phyloP scores from a whole-genome alignment of 1,140 invertebrate species.

The Drosophila erecta region DNA sequence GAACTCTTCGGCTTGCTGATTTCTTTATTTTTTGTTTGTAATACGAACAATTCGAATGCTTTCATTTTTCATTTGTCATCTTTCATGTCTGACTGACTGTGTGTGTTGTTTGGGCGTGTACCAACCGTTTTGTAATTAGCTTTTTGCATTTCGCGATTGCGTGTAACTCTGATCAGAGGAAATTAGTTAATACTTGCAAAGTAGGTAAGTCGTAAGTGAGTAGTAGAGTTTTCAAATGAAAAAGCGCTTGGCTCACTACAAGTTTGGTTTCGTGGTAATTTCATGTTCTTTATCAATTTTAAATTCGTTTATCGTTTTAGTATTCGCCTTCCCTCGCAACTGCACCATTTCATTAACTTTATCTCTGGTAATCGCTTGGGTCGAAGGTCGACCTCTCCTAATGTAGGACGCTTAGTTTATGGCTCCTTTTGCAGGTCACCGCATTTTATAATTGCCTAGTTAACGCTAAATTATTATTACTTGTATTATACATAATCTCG shows the following conservation, averaged over 20 bases:
- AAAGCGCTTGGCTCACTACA: conserved; percentile 49
- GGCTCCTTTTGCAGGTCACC: conserved; percentile 46
- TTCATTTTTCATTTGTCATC: background rate
- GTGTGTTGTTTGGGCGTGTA: conserved; percentile 38
- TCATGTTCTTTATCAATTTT: conserved; percentile 50
- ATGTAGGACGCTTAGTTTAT: conserved; percentile 78
- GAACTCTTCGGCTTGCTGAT: conserved; percentile 63
- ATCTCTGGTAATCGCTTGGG: conserved; percentile 34
- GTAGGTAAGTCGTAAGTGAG: conserved; percentile 60
- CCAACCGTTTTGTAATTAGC: conserved; percentile 67
- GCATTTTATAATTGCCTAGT: conserved; percentile 73
- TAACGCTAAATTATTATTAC: conserved; percentile 74
- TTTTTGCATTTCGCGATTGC: conserved; percentile 58
- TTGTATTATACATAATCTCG: conserved; percentile 72
- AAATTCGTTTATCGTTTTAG: conserved; percentile 77
- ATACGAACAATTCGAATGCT: conserved; percentile 72
- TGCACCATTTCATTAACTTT: background rate
- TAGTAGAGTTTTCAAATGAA: conserved; percentile 65
- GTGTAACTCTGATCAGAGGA: conserved; percentile 72
- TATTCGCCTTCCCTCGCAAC: conserved; percentile 15
- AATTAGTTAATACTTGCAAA: conserved; percentile 72
- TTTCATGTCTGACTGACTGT: conserved; percentile 21
- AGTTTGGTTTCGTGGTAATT: conserved; percentile 36
- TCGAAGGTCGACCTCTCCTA: conserved; percentile 73
- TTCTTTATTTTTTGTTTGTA: conserved; percentile 50